These are phyloP conservation scores for Petroica traversi DNA, from an alignment of 2,113 vertebrate genomes.

Conservation along the genomic window DNA sequence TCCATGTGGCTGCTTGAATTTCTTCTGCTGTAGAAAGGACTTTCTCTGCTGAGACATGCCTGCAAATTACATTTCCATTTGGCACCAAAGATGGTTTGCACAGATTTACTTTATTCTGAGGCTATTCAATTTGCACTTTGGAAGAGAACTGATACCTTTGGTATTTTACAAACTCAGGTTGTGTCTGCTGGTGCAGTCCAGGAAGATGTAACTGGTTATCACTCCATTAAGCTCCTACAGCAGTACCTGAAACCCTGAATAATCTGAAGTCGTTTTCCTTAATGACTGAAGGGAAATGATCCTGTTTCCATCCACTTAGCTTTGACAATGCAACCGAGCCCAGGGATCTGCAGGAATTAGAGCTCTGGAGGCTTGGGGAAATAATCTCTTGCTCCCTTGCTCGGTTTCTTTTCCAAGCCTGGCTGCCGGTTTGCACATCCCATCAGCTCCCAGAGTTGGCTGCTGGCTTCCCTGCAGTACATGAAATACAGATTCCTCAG, in stretches of 20 bases:
- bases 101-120: not conserved
- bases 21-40: constrained; percentile 6
- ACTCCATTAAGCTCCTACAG: not conserved
- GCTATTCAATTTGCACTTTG: not conserved
- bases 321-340: not conserved
- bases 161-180: not conserved
- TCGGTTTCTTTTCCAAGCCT: not conserved
- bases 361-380: not conserved
- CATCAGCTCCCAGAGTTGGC: not conserved
- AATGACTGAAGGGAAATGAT: constrained; percentile 3
- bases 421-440: not conserved
- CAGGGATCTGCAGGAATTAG: not conserved
- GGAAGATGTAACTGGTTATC: not conserved
- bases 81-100: not conserved
- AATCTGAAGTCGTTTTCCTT: not conserved
- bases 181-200: not conserved
- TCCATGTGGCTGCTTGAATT: constrained; percentile 75
- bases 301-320: not conserved
- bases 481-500: not conserved
- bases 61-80: constrained; percentile 72
- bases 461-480: not conserved
- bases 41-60: constrained; percentile 24
- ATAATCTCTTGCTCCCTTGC: not conserved
- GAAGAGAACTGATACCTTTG: not conserved
- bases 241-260: not conserved